Evolutionary conservation across 2,797 vertebrate species (phyloP), one percentile per base, ranked within the genome.

Genomic region (Natrix natrix): DNA sequence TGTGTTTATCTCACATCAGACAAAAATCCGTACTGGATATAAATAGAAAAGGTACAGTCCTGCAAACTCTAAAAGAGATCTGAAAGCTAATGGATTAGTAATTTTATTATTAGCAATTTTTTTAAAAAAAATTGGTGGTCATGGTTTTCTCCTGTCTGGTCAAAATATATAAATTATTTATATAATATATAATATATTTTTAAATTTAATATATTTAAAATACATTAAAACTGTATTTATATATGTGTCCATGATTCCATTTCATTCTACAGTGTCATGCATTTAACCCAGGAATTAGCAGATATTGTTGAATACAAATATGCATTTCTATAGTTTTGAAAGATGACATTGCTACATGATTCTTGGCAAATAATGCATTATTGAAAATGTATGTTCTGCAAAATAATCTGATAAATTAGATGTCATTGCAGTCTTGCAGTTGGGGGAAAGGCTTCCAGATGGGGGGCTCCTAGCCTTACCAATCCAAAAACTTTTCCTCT

Each of bases 21-120:
- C 56, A 88, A 92, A 1, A 88, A 96, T 94, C 93, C 93, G 89
- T 94, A 89, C 48, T 0, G 0, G 93, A 61, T 94, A 12, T 61
- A 83, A 93, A 66, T 66, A 89, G 24, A 94, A 87, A 92, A 95
- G 94, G 94, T 94, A 95, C 69, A 91, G 93, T 95, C 93, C 94
- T 94, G 66, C 74, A 93, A 91, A 89, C 95, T 32, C 91, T 89
- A 92, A 91, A 57, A 43, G 69, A 78, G 93, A 59, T 87, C 55
- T 59, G 88, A 94, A 94, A 91, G 52, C 83, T 92, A 87, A 93
- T 0, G 14, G 92, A 95, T 90, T 56, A 88, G 94, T 32, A 66
- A 63, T 32, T 16, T 10, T 74, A 55, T 90, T 1, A 88, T 92
- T 89, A 8, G 87, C 74, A 83, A 11, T 92, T 24, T 6, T 48